Evolutionary conservation across 2,888 invertebrate genomes (phyloP).

Genomic region (Timema podura): DNA sequence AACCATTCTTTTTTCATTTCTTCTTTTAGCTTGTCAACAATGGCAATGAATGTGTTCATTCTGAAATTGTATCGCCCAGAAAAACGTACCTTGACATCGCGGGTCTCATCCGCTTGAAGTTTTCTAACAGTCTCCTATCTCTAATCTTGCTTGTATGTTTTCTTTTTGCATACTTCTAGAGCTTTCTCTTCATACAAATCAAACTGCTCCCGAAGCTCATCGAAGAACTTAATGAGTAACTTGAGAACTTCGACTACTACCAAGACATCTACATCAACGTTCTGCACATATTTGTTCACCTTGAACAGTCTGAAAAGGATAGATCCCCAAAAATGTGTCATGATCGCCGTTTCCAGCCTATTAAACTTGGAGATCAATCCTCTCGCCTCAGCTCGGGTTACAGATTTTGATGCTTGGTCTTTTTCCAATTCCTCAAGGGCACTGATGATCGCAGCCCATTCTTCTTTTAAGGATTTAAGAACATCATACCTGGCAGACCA

Average conservation of each 20-base stretch:
- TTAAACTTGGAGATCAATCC: constrained; percentile 1
- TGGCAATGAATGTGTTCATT: too few relatives aligned
- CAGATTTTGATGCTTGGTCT: not conserved
- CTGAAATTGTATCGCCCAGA: too few relatives aligned
- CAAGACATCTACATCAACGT: not conserved
- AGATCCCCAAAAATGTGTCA: not conserved
- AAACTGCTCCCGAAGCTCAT: constrained; percentile 2
- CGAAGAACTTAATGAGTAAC: constrained; percentile 1
- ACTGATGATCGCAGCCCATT: not conserved
- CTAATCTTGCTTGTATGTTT: not conserved
- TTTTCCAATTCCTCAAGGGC: not conserved
- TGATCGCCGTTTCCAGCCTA: constrained; percentile 1
- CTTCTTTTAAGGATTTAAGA: not conserved
- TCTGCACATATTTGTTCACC: not conserved
- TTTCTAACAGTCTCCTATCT: not conserved
- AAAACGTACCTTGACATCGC: too few relatives aligned
- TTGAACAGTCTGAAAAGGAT: not conserved
- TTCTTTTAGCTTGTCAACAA: too few relatives aligned
- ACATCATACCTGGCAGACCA: constrained; percentile 7
- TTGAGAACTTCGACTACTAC: constrained; percentile 1
- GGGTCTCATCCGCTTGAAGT: too few relatives aligned
- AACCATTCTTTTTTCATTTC: not conserved
- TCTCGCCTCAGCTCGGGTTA: not conserved
- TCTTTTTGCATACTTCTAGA: not conserved
- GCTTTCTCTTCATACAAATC: constrained; percentile 2